Percentiles rank a stretch among this genome's conserved stretches.
phyloP scores from a whole-genome alignment of 2,113 vertebrate genomes.

The Rhabdornis inornatus region DNA sequence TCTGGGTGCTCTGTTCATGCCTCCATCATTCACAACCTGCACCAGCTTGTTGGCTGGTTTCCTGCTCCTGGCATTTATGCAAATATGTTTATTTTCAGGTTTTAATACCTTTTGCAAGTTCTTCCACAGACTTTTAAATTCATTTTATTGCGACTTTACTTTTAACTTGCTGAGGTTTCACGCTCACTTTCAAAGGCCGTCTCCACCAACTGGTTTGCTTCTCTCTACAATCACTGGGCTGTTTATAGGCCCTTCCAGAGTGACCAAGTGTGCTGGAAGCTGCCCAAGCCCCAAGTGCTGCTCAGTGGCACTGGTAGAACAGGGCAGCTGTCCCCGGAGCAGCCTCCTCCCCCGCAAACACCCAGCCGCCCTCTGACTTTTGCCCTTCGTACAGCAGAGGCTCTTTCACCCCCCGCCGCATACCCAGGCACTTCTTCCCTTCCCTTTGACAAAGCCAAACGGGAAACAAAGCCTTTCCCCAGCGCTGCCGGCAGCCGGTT shows the following conservation, averaged over 20 bases:
- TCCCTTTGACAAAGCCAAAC: background rate
- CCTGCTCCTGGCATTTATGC: background rate
- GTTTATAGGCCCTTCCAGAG: background rate
- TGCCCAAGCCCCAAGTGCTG: background rate
- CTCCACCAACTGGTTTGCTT: background rate
- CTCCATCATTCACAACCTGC: background rate
- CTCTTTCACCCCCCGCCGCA: background rate
- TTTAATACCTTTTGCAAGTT: background rate
- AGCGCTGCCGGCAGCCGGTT: conserved; percentile 15
- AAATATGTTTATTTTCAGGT: background rate
- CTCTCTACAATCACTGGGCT: background rate
- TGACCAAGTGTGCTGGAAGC: background rate
- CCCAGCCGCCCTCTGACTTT: background rate
- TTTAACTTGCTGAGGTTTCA: background rate
- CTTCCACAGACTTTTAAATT: background rate
- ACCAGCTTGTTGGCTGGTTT: background rate
- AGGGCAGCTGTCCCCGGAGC: background rate
- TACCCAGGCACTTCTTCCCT: background rate
- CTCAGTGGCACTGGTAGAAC: background rate
- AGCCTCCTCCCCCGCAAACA: background rate
- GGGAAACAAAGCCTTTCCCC: conserved; percentile 34
- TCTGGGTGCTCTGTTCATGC: background rate
- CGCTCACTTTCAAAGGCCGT: background rate
- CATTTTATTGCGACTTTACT: background rate
- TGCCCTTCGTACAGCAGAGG: background rate